Base-by-base conservation (phyloP, 64 coral and sea anemone genomes). In the Stichodactyla mertensii region DNA sequence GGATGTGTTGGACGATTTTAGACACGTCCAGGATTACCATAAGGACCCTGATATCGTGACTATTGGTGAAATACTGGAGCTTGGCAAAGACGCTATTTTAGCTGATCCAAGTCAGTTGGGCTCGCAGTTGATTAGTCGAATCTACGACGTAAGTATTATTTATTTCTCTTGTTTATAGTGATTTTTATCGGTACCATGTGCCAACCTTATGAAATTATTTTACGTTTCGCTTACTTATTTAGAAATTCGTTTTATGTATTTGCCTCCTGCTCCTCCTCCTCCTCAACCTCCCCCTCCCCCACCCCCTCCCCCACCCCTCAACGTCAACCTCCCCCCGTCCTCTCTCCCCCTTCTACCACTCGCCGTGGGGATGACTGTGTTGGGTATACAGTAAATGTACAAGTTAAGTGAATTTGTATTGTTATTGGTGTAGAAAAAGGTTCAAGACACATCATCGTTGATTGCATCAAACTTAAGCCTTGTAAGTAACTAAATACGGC, bases 71-170 rank as follows among this genome's bases (percentile, higher is more conserved):
- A 92, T 89, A 84, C 88, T 95, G 53, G 86, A 92, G 87, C 91
- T 95, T 14, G 87, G 89, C 9, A 86, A 95, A 70, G 91, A 95
- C n/a, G 94, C 94, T 52, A 89, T 95, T 13, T 64, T 90, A 56
- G 56, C 84, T 74, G 94, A 95, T 55, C 31, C 55, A 4, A 92
- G 88, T 45, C 84, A 88, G 54, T 55, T 95, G 16, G 84, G 91
- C 4, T 82, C 87, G 4, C 94, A 95, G 60, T 61, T 95, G 52
- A 84, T 90, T 15, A 88, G 86, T 31, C 91, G 94, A 14, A 85
- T 95, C 36, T 92, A 95, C 26, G 91, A 95, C 77, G 92, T 93
- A 89, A 20, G 64, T 31, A n/a, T n/a, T 20, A 22, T 36, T 36
- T 36, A 36, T 36, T 36, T 36, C 31, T 36, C 31, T 36, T 36